Evolutionary conservation across 37 sponge, comb jelly and placozoan species (phyloP).

Genomic region (Tethya wilhelma): DNA sequence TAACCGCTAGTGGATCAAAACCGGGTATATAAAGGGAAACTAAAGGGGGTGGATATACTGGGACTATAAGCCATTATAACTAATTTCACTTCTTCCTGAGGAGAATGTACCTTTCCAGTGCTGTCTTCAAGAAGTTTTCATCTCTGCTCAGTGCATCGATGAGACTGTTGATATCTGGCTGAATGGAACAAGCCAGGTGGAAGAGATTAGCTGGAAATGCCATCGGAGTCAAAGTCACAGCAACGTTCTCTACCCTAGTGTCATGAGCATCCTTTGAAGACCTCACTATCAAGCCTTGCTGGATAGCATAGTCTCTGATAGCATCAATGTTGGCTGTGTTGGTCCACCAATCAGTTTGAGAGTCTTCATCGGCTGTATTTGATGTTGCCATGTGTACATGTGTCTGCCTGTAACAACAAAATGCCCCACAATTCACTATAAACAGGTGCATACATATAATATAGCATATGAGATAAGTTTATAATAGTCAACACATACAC

Average conservation of each 20-base stretch:
- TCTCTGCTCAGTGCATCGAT: slow-evolving; percentile 47
- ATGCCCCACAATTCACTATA: too few relatives aligned
- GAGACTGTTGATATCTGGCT: slow-evolving; percentile 41
- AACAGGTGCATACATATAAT: too few relatives aligned
- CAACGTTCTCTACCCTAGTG: background rate
- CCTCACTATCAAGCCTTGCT: background rate
- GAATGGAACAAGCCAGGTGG: slow-evolving; percentile 32
- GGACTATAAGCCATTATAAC: too few relatives aligned
- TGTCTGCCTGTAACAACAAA: too few relatives aligned
- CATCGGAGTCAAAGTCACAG: slow-evolving; percentile 38
- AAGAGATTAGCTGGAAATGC: slow-evolving; percentile 51
- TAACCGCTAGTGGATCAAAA: too few relatives aligned
- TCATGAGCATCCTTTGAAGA: slow-evolving; percentile 7
- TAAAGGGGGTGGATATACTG: too few relatives aligned
- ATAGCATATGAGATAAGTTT: too few relatives aligned
- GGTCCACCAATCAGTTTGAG: slow-evolving; percentile 35
- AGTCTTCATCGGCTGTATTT: too few relatives aligned
- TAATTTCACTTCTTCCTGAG: too few relatives aligned
- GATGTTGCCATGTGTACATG: too few relatives aligned
- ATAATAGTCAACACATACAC: too few relatives aligned
- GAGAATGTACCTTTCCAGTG: slow-evolving; percentile 29
- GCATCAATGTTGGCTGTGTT: background rate
- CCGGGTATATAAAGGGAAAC: too few relatives aligned
- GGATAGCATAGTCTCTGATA: slow-evolving; percentile 17
- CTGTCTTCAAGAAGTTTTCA: slow-evolving; percentile 35